Base-by-base conservation (phyloP, 2,888 invertebrate species). In the Apoderus coryli region DNA sequence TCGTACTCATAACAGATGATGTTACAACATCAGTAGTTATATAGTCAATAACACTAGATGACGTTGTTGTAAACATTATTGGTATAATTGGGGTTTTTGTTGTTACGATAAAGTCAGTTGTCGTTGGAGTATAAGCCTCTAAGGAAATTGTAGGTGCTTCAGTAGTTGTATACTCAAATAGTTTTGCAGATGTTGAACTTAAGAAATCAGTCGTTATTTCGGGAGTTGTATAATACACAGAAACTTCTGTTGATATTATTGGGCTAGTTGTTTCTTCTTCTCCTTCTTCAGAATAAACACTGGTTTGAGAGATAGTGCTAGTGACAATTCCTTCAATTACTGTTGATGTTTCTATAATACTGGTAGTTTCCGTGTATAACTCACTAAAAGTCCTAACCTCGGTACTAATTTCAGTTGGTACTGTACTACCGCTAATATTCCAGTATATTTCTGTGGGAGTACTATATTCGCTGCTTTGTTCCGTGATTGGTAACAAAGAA, bases 91-190 rank as follows among this genome's bases (percentile, higher is more conserved):
- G 16, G 30, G 33, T 39, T 26, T 33, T 36, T 22, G 47, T 37
- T 39, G 58, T 58, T 19, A 57, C 57, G 36, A 53, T 38, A 28
- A 14, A 10, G 12, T 55, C 46, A 10, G 53, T 40, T 16, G 24
- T 37, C n/a, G 33, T 33, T 28, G 14, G 26, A 13, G 26, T 26
- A 12, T 10, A 24, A 24, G 10, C 7, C 10, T 6, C 5, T 6
- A 10, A 10, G 10, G 6, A 24, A 24, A 19, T 7, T 19, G 19
- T 7, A 7, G 19, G 19, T 19, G 7, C 7, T 19, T n/a, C 19
- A 19, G 19, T 19, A 19, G n/a, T 19, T 7, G 19, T 27, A 11
- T 6, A 19, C n/a, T n/a, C n/a, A n/a, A n/a, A n/a, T n/a, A n/a
- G n/a, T n/a, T n/a, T n/a, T n/a, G n/a, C n/a, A n/a, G n/a, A n/a